These are phyloP conservation scores for Apteryx mantelli DNA, from an alignment of 2,113 vertebrate genomes.

Conservation along the genomic window DNA sequence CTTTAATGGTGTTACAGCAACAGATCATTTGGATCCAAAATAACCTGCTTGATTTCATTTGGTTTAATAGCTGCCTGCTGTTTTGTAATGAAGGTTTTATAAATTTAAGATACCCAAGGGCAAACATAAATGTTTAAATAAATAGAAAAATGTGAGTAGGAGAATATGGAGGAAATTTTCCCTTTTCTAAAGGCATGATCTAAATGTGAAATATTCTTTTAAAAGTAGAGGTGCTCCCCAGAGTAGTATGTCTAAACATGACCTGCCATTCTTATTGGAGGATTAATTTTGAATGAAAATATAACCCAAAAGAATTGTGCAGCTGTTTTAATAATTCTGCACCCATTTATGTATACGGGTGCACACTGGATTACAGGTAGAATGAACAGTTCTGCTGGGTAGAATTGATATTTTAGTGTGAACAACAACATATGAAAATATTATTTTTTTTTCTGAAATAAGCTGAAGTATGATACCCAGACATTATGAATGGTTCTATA, in stretches of 20 bases:
- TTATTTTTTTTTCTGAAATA: not conserved
- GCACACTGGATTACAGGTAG: not conserved
- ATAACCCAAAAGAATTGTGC: not conserved
- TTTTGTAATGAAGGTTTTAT: conserved; percentile 56
- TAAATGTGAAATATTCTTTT: conserved; percentile 33
- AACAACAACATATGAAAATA: conserved; percentile 15
- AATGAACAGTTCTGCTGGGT: not conserved
- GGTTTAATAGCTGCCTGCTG: conserved; percentile 46
- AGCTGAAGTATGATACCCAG: not conserved
- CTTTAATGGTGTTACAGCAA: not conserved
- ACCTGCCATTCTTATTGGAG: conserved; percentile 24
- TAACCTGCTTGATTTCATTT: conserved; percentile 17
- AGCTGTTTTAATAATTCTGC: not conserved
- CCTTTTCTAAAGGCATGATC: not conserved
- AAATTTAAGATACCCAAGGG: conserved; percentile 43
- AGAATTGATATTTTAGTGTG: conserved; percentile 23
- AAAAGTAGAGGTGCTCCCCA: not conserved
- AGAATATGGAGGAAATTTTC: not conserved
- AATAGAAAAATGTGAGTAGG: conserved; percentile 31
- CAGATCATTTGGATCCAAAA: not conserved
- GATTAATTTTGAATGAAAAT: not conserved
- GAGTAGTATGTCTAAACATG: not conserved
- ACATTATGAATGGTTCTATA: conserved; percentile 25
- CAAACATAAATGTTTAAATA: conserved; percentile 62
- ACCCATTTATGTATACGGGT: not conserved